Base-by-base conservation (phyloP, 2,797 vertebrate species). In the Acanthis flammea region DNA sequence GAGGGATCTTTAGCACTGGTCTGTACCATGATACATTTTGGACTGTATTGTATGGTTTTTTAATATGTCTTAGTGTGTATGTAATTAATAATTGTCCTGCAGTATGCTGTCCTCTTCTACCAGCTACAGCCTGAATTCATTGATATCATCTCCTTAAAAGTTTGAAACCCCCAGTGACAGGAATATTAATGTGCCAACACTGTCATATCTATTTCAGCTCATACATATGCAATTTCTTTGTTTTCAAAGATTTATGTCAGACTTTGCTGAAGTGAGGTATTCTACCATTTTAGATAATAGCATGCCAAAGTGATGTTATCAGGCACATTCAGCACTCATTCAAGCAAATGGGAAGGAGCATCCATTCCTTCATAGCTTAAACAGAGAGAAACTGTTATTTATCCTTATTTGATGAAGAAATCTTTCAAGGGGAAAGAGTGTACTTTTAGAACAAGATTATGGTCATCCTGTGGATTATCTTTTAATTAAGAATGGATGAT, bases 161-260 rank as follows among this genome's bases (percentile, higher is more conserved):
- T 99, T 99, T 99, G 98, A 99, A 99, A 98, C 98, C 98, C 99
- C 98, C 97, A 99, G 99, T 99, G 99, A 99, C 99, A 99, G 98
- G 99, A 99, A 99, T 99, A 99, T 99, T 99, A 99, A 99, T 99
- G 98, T 99, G 98, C 98, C 98, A 98, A 98, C 98, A 99, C 98
- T 99, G 99, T 99, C 99, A 99, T 99, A 99, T 99, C 99, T 99
- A 98, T 99, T 99, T 99, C 99, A 99, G 98, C 99, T 99, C 99
- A 99, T 99, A 98, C 98, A 98, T 98, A 98, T 98, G 97, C 98
- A 98, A 97, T 96, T 97, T 97, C 98, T 98, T 99, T 99, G 99
- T 99, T 99, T 99, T 99, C 99, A 98, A 99, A 99, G 99, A 99
- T 99, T 99, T 99, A 99, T 99, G 99, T 99, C 99, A 99, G 99